Evolutionary conservation across 2,888 invertebrate species (phyloP).

Genomic region (Sesia apiformis): DNA sequence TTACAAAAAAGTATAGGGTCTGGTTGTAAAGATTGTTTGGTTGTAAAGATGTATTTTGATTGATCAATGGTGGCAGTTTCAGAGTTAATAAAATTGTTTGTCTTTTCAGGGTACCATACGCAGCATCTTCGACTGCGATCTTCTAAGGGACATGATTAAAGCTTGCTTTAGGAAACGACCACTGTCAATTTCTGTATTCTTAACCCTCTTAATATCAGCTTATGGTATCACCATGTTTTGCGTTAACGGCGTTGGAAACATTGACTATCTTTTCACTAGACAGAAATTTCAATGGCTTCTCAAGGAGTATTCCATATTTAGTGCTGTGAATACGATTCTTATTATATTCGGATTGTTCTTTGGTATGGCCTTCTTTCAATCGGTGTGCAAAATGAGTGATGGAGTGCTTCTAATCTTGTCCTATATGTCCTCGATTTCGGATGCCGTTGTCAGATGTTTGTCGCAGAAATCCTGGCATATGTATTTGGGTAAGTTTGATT

Average conservation of each 20-base stretch:
- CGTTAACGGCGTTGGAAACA: constrained; percentile 3
- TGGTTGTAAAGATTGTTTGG: no score
- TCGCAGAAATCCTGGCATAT: constrained; percentile 11
- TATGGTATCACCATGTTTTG: constrained; percentile 5
- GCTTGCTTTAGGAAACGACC: constrained; percentile 7
- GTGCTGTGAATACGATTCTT: constrained; percentile 8
- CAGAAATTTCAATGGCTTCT: constrained; percentile 12
- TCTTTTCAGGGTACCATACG: constrained; percentile 7
- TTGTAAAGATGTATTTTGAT: no score
- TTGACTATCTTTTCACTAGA: constrained; percentile 10
- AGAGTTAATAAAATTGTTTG: not conserved
- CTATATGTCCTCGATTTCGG: constrained; percentile 7
- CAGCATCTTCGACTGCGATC: constrained; percentile 3
- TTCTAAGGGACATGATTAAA: constrained; percentile 4
- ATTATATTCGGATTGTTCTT: constrained; percentile 9
- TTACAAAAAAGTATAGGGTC: no score
- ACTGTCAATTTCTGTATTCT: not conserved
- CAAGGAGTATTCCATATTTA: constrained; percentile 10
- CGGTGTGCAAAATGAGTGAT: constrained; percentile 8
- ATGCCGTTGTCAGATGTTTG: constrained; percentile 5
- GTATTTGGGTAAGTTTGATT: constrained; percentile 9
- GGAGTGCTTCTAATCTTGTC: constrained; percentile 7
- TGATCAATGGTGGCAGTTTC: no score
- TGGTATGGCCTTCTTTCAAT: constrained; percentile 10
- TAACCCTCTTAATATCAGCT: constrained; percentile 4